Evolutionary conservation across 2,113 vertebrate species (phyloP).

Genomic region (human (Homo sapiens)): GRCh38 chr4:62158501-62159000

Average conservation of each 20-base stretch:
- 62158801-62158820: constrained; percentile 12
- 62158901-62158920: constrained; percentile 50
- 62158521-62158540: neutral
- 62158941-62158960: constrained; percentile 27
- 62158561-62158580: neutral
- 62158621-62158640: neutral
- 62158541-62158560: neutral
- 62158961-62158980: constrained; percentile 48
- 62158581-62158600: neutral
- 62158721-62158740: constrained; percentile 54
- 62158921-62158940: constrained; percentile 61
- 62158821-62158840: constrained; percentile 15
- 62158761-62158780: constrained; percentile 46
- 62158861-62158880: neutral
- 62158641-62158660: constrained; percentile 47
- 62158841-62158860: too few species aligned
- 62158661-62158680: neutral
- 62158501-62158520: neutral
- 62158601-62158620: neutral
- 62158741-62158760: constrained; percentile 58
- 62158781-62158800: constrained; percentile 50
- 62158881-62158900: constrained; percentile 43
- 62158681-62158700: neutral
- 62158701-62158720: constrained; percentile 13
- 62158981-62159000: constrained; percentile 58